A percentile compares a stretch with the other conserved stretches of the same genome.
Conservation (phyloP, 2,113 vertebrate species). For the Phrynocephalus versicolor region DNA sequence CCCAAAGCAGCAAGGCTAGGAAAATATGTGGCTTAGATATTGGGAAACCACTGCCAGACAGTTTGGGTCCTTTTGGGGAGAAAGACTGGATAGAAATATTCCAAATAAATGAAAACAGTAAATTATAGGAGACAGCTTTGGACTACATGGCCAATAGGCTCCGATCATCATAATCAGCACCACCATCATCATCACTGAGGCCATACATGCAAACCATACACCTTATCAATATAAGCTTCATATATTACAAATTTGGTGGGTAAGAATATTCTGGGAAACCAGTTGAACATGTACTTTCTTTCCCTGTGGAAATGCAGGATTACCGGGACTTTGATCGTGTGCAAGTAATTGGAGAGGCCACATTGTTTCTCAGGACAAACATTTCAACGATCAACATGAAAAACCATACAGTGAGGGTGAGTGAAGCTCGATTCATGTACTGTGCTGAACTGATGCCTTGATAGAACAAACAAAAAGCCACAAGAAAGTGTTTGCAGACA, state of each 20-base stretch:
- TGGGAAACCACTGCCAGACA: too few species aligned
- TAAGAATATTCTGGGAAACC: not conserved
- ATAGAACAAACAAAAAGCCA: too few species aligned
- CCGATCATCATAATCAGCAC: not conserved
- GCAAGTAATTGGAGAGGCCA: constrained; percentile 80
- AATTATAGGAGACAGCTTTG: not conserved
- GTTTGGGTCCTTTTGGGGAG: too few species aligned
- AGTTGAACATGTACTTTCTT: not conserved
- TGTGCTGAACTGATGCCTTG: too few species aligned
- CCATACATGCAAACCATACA: not conserved
- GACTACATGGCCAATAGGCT: not conserved
- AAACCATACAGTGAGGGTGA: constrained; percentile 73
- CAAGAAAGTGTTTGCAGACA: not conserved
- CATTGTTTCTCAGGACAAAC: constrained; percentile 84
- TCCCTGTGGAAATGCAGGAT: constrained; percentile 75
- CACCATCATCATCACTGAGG: not conserved
- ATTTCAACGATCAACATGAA: constrained; percentile 86
- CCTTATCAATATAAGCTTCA: not conserved
- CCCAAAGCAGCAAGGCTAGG: too few species aligned
- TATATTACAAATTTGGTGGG: not conserved
- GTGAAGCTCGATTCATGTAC: constrained; percentile 10
- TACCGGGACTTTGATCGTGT: constrained; percentile 80
- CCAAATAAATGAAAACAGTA: too few species aligned
- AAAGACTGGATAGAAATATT: too few species aligned
- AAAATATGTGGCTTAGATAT: too few species aligned